Conservation (phyloP, 2,888 invertebrate species). For the Pantelozetes paolii region DNA sequence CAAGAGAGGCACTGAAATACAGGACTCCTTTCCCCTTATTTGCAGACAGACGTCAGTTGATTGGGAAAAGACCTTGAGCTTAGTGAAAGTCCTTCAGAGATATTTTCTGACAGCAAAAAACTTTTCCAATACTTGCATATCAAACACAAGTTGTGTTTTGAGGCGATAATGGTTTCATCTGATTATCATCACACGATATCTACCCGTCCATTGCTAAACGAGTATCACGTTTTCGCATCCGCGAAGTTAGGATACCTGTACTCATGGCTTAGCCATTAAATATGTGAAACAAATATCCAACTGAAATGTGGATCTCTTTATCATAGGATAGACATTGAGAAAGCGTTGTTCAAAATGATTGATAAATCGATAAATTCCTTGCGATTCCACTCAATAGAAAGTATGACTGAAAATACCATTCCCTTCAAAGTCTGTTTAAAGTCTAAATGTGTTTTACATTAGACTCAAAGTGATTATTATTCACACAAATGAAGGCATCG, state of each 20-base stretch:
- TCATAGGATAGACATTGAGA: not conserved
- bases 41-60: not conserved
- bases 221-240: conserved; percentile 27
- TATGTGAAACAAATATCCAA: not conserved
- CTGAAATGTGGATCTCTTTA: not conserved
- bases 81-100: conserved; percentile 18
- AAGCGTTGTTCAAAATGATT: not conserved
- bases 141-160: too few species aligned
- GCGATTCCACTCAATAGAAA: not conserved
- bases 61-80: not conserved
- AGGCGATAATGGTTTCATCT: conserved; percentile 12
- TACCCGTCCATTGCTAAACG: conserved; percentile 1
- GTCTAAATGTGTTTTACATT: too few species aligned
- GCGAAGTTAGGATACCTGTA: conserved; percentile 10
- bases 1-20: not conserved
- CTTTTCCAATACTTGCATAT: too few species aligned
- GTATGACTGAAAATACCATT: not conserved
- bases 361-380: conserved; percentile 10
- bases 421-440: not conserved
- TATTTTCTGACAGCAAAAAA: not conserved
- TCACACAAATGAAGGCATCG: too few species aligned
- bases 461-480: too few species aligned
- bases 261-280: not conserved
- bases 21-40: not conserved
- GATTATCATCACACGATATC: conserved; percentile 19